Evolutionary conservation across 2,113 vertebrate species (phyloP).

Genomic region (Gobio gobio): DNA sequence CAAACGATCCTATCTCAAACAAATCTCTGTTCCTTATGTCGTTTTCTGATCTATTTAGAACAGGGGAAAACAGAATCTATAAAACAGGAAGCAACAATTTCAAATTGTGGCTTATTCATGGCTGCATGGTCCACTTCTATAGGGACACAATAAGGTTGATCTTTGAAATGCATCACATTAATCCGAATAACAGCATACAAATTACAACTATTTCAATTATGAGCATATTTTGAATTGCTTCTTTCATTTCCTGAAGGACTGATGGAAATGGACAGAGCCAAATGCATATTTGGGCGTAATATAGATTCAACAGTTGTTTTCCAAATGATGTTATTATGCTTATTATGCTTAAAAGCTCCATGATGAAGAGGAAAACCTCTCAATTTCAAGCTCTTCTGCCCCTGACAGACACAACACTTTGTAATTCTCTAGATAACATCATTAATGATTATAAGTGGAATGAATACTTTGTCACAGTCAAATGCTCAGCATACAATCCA

Average conservation of each 20-base stretch:
- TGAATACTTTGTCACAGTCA: conserved; percentile 53
- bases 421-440: conserved; percentile 46
- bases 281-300: neutral
- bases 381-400: conserved; percentile 33
- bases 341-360: conserved; percentile 30
- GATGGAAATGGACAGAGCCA: conserved; percentile 10
- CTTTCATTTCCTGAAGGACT: neutral
- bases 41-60: neutral
- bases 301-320: conserved; percentile 26
- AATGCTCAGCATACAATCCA: conserved; percentile 45
- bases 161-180: neutral
- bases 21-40: conserved; percentile 15
- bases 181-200: neutral
- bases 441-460: conserved; percentile 48
- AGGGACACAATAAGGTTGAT: neutral
- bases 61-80: neutral
- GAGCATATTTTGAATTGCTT: neutral
- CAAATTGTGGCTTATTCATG: neutral
- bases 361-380: conserved; percentile 29
- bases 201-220: neutral
- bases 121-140: neutral
- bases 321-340: conserved; percentile 31
- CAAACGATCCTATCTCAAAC: conserved; percentile 13
- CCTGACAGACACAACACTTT: conserved; percentile 43
- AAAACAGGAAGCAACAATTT: neutral